Evolutionary conservation across 2,113 vertebrate genomes (phyloP), one percentile per base, ranked within the genome.

Genomic region (Phyllopteryx taeniolatus): DNA sequence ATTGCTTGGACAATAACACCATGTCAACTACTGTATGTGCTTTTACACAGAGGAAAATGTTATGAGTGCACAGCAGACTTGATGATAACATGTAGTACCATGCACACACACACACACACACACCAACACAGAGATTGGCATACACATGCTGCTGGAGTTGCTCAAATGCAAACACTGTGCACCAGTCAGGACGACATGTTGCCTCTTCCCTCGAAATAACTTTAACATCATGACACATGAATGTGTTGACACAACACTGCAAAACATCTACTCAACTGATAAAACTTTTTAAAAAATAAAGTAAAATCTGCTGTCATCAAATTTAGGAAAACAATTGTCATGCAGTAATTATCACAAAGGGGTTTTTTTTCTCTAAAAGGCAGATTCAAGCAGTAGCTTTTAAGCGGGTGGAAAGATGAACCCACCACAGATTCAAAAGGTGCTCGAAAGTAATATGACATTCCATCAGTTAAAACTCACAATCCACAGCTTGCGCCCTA

Each of bases 21-120:
- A 35, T 2, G 53, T 61, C 46, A 1, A 56, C 53, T 69, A 22
- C 5, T 27, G 27, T 27, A 27, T 27, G 64, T 51, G 43, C 43
- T 63, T 44, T 43, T 44, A 43, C 12, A 6, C n/a, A 66, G 68
- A 12, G 11, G 13, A 65, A 67, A 56, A 67, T 22, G 22, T 47
- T 31, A 42, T 64, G 33, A 73, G 53, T 44, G 46, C 31, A 59
- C 59, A 70, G 3, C 35, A 66, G 66, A 57, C 56, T 74, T 71
- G 44, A 57, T 65, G 74, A 46, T 78, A 74, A 67, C 46, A 54
- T 70, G 65, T 54, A 70, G 46, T 19, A 68, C 39, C 67, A 44
- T 62, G n/a, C n/a, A 15, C 73, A 59, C 59, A 56, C 63, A 51
- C 70, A 60, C 71, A 61, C 70, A 42, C 74, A 67, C 44, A 63